These are phyloP conservation scores for Apotomis betuletana DNA, from an alignment of 2,888 invertebrate genomes.

Conservation along the genomic window DNA sequence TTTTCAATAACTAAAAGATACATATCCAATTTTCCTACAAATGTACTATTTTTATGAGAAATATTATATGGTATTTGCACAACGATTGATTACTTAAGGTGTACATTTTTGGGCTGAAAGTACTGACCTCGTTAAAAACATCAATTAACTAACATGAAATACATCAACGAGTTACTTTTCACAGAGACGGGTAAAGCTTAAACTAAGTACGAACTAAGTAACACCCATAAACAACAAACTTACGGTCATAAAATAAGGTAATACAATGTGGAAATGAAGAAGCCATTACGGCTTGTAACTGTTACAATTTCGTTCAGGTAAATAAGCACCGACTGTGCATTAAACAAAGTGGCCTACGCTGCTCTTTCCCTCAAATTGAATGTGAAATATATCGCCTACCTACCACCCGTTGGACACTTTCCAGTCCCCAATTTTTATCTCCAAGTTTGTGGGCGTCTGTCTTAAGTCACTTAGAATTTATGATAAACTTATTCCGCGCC, in stretches of 20 bases:
- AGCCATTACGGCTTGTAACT: slow-evolving; percentile 25
- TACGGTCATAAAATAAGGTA: slow-evolving; percentile 1
- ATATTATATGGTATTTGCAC: too few species aligned
- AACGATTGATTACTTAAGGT: too few species aligned
- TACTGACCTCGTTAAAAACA: too few species aligned
- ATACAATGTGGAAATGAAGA: slow-evolving; percentile 12
- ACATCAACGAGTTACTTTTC: too few species aligned
- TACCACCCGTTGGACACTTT: slow-evolving; percentile 58
- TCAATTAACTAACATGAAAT: too few species aligned
- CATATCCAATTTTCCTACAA: too few species aligned
- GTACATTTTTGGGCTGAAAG: too few species aligned
- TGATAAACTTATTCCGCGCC: slow-evolving; percentile 51
- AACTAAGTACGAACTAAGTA: too few species aligned
- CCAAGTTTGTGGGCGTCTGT: slow-evolving; percentile 50
- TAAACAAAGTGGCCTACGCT: slow-evolving; percentile 55
- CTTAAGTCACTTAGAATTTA: slow-evolving; percentile 53
- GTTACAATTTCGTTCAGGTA: slow-evolving; percentile 43
- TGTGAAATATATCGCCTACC: slow-evolving; percentile 62
- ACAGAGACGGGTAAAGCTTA: too few species aligned
- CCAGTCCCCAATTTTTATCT: slow-evolving; percentile 62
- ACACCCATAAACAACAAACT: too few species aligned
- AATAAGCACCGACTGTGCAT: slow-evolving; percentile 46
- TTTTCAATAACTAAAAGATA: too few species aligned
- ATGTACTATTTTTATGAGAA: too few species aligned
- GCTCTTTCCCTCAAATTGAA: slow-evolving; percentile 61